Evolutionary conservation across 2,113 vertebrate genomes (phyloP), one percentile per base, ranked within the genome.

Genomic region (Platichthys flesus): DNA sequence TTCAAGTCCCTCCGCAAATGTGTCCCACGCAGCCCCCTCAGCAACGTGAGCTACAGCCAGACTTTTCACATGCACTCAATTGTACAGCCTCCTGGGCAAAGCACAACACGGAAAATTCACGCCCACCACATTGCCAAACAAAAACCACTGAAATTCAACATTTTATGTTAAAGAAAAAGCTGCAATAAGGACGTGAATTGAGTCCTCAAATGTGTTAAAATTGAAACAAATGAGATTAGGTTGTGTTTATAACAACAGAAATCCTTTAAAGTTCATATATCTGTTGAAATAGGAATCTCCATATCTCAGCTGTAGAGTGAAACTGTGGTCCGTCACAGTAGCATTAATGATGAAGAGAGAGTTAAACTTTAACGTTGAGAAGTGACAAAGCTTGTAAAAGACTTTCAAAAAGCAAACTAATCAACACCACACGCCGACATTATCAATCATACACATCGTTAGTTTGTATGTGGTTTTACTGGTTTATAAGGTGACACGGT

Each of bases 301-400:
- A 18, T 24, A 16, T 42, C 14, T 65, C 0, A 3, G 26, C 59
- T 64, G 45, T 31, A 4, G 60, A 73, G 52, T 42, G 57, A 56
- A 74, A 76, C 23, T 56, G 61, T 59, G 10, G 18, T 26, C 26
- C 58, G 37, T n/a, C 42, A 67, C 21, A 14, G 40, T 47, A 42
- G 56, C 6, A 5, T 61, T 21, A 42, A 67, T 20, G 45, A 71
- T 65, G 52, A 64, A 55, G 28, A 55, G 18, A 77, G 76, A 70
- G 79, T 86, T 78, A 52, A 84, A 74, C 21, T 85, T 79, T 66
- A 80, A 86, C 76, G 51, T 21, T 15, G 51, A 78, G 26, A 26
- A 14, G 26, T 54, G 51, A 20, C 3, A 4, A 51, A 15, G 51
- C 20, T 21, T 54, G 18, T 54, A n/a, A 21, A 54, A 42, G 40